These are phyloP conservation scores for Cyclophora punctaria DNA, from an alignment of 2,888 invertebrate species.

Conservation along the genomic window DNA sequence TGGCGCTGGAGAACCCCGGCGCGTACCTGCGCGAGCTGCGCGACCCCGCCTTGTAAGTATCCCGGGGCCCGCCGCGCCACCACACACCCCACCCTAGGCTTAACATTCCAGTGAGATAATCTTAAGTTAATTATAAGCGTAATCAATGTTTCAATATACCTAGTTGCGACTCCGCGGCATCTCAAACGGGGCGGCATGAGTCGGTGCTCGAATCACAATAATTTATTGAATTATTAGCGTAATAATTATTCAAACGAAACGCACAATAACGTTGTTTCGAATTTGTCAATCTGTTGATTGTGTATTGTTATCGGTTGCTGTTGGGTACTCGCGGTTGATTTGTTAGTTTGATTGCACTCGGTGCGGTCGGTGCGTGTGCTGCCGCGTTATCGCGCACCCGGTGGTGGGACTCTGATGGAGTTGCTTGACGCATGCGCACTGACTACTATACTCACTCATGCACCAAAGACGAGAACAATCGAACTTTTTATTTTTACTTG, in stretches of 20 bases:
- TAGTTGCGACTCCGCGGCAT: not conserved
- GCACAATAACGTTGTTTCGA: constrained; percentile 7
- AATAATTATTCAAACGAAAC: constrained; percentile 10
- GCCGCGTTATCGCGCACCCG: no score
- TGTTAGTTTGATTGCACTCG: no score
- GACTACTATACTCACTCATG: not conserved
- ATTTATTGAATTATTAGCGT: constrained; percentile 7
- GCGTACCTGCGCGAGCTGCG: constrained; percentile 53
- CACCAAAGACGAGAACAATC: not conserved
- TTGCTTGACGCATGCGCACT: no score
- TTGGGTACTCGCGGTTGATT: not conserved
- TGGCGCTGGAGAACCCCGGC: constrained; percentile 96
- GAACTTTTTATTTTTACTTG: no score
- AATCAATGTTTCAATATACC: constrained; percentile 1
- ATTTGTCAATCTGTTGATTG: not conserved
- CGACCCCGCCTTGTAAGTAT: constrained; percentile 57
- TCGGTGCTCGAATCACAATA: constrained; percentile 9
- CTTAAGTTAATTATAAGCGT: constrained; percentile 5
- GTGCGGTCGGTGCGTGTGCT: no score
- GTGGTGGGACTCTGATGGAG: no score
- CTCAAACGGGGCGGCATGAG: not conserved
- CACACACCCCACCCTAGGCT: not conserved
- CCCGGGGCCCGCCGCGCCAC: not conserved
- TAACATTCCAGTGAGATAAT: constrained; percentile 9
- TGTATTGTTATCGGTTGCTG: not conserved